Evolutionary conservation across 2,888 invertebrate genomes (phyloP).

Genomic region (Drosophila parthenogenetica): DNA sequence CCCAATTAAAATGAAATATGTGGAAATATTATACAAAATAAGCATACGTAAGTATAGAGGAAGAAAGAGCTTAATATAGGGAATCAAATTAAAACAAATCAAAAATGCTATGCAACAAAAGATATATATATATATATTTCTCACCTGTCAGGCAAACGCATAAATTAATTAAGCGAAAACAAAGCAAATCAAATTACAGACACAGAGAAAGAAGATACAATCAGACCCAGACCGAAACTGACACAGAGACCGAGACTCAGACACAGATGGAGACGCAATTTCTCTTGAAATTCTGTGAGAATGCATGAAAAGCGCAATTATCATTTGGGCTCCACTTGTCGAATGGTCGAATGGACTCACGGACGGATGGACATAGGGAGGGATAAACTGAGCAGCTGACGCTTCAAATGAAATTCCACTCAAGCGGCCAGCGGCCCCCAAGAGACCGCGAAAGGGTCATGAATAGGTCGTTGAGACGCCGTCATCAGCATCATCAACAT

Average conservation of each 20-base stretch:
- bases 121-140: constrained; percentile 24
- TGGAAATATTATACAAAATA: constrained; percentile 56
- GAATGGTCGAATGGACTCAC: constrained; percentile 28
- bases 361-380: constrained; percentile 20
- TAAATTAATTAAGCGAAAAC: constrained; percentile 67
- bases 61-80: constrained; percentile 39
- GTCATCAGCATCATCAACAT: constrained; percentile 66
- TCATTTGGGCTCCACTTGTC: constrained; percentile 57
- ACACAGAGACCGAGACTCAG: constrained; percentile 1
- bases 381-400: constrained; percentile 44
- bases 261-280: constrained; percentile 55
- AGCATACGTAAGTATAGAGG: constrained; percentile 24
- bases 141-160: constrained; percentile 62
- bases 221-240: constrained; percentile 27
- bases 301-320: constrained; percentile 76
- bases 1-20: constrained; percentile 63
- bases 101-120: constrained; percentile 44
- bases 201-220: constrained; percentile 49
- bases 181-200: constrained; percentile 45
- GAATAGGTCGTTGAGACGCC: constrained; percentile 75
- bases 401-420: constrained; percentile 64
- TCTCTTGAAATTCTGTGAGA: constrained; percentile 70
- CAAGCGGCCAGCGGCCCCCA: constrained; percentile 51
- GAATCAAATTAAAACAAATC: constrained; percentile 64
- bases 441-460: constrained; percentile 73